Percentiles rank a stretch among this genome's conserved stretches.
phyloP scores from a whole-genome alignment of 1,140 invertebrate species.

The Apis cerana region DNA sequence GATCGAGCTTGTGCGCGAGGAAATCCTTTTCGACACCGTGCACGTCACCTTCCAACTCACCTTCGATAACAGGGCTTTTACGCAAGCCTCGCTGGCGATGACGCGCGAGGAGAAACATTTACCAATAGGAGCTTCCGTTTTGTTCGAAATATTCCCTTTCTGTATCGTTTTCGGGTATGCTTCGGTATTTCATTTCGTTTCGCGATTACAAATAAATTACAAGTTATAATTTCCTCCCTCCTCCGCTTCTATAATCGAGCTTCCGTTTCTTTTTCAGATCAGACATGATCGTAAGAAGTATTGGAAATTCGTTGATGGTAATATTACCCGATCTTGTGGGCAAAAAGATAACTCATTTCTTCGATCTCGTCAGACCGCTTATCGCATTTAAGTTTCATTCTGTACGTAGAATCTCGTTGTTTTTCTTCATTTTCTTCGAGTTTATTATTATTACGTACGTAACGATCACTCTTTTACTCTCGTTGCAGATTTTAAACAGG shows the following conservation, averaged over 20 bases:
- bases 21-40: slow-evolving; percentile 93
- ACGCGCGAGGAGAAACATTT: slow-evolving; percentile 92
- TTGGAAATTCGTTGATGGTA: slow-evolving; percentile 95
- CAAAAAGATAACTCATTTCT: slow-evolving; percentile 94
- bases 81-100: slow-evolving; percentile 89
- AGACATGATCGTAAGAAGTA: slow-evolving; percentile 93
- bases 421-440: background rate
- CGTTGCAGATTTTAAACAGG: slow-evolving; percentile 91
- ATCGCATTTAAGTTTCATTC: slow-evolving; percentile 97
- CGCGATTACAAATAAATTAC: background rate
- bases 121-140: slow-evolving; percentile 91
- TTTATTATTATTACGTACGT: too few species aligned
- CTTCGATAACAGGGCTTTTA: slow-evolving; percentile 96
- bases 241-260: background rate
- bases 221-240: background rate
- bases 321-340: slow-evolving; percentile 93
- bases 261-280: slow-evolving; percentile 83
- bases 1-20: slow-evolving; percentile 93
- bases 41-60: slow-evolving; percentile 96
- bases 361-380: slow-evolving; percentile 93
- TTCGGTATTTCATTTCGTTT: too few species aligned
- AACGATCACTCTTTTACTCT: background rate
- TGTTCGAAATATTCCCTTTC: slow-evolving; percentile 99
- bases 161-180: slow-evolving; percentile 95
- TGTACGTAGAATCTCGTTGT: slow-evolving; percentile 83